Evolutionary conservation across 2,797 vertebrate genomes (phyloP), one percentile per base, ranked within the genome.

Genomic region (Cynodonichthys magdalenae): DNA sequence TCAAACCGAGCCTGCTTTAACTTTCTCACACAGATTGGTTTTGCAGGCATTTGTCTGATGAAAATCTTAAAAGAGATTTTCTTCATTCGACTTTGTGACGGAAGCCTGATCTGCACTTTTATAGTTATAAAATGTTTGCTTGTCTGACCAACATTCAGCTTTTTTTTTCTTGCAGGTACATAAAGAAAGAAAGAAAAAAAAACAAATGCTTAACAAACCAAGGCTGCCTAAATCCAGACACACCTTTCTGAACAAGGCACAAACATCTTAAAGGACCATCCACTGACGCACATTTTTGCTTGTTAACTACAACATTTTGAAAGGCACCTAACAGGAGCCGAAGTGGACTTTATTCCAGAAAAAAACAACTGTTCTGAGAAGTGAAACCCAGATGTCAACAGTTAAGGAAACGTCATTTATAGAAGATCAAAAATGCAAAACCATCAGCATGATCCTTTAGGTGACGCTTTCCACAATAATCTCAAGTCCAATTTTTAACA

Each of bases 181-280:
- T 3, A 12, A 28, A n/a, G 46, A n/a, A 51, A 53, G 46, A 20
- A 6, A 53, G 51, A 36, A 48, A 54, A 11, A 8, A 6, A 42
- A 2, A 18, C 18, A 52, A 44, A 55, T 31, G 19, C 20, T n/a
- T 42, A 55, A 62, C 20, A 59, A 59, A 77, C 50, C 62, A 50
- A 31, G 15, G 53, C 56, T 3, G 7, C 53, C 18, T 27, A 67
- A 64, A 74, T 57, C 64, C 53, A 44, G 12, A 19, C 54, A 75
- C 29, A 77, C 79, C 78, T 75, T 68, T 44, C 64, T 59, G 55
- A 79, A 79, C 77, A 89, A 85, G 86, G 81, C 82, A 87, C 82
- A 76, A 72, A 73, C 76, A 79, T 63, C 77, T 88, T 64, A 71
- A 73, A 73, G 69, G 63, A 75, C 62, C 75, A 39, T 34, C 36